These are phyloP conservation scores for Calycopis cecrops DNA, from an alignment of 1,140 invertebrate species.

Conservation along the genomic window DNA sequence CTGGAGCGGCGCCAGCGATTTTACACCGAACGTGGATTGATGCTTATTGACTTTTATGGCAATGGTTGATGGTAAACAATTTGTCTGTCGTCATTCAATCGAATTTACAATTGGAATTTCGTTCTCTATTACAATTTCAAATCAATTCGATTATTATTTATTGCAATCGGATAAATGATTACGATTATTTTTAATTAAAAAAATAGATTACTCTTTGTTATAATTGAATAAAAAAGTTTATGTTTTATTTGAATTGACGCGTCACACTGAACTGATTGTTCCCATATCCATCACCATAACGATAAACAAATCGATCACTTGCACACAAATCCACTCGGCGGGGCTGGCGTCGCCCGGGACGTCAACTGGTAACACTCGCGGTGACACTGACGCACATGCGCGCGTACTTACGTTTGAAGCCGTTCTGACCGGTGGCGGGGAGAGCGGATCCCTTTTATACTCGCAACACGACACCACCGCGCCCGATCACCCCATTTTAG, in stretches of 20 bases:
- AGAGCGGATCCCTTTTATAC: conserved; percentile 87
- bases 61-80: conserved; percentile 49
- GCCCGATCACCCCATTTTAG: conserved; percentile 80
- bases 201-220: no score
- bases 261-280: conserved; percentile 24
- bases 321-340: conserved; percentile 52
- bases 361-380: conserved; percentile 48
- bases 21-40: conserved; percentile 57
- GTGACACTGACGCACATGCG: conserved; percentile 50
- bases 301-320: conserved; percentile 56
- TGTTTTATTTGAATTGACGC: neutral
- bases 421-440: conserved; percentile 88
- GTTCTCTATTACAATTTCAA: no score
- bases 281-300: conserved; percentile 45
- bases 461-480: conserved; percentile 86
- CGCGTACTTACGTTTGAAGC: conserved; percentile 85
- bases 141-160: no score
- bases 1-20: conserved; percentile 63
- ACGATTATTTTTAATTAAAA: no score
- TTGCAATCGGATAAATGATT: no score
- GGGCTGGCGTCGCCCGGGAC: conserved; percentile 38
- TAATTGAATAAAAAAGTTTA: no score
- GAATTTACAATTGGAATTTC: conserved; percentile 16
- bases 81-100: conserved; percentile 10
- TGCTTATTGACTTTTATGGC: conserved; percentile 71